Percentiles rank a stretch among this genome's conserved stretches.
Conservation (phyloP, 2,113 vertebrate species). For the Pelecanoides urinatrix region DNA sequence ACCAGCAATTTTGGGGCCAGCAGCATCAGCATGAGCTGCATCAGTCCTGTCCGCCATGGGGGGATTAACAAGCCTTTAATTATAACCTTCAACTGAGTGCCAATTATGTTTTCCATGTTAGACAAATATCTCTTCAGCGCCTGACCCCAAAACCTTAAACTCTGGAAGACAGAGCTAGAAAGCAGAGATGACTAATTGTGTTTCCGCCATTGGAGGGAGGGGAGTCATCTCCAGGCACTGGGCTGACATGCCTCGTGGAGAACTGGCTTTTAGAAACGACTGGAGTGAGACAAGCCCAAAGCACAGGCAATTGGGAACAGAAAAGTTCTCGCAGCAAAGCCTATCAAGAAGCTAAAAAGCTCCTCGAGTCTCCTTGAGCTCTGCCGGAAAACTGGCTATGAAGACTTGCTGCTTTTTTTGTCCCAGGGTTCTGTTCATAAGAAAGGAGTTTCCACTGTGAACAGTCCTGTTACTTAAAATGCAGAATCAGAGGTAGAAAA, state of each 20-base stretch:
- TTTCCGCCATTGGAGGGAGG: not conserved
- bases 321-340: not conserved
- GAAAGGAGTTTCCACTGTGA: not conserved
- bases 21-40: not conserved
- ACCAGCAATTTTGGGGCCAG: not conserved
- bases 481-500: not conserved
- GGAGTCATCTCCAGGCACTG: not conserved
- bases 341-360: not conserved
- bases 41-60: rapidly evolving
- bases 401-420: not conserved
- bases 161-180: not conserved
- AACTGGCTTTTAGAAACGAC: rapidly evolving
- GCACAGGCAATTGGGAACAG: not conserved
- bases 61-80: not conserved
- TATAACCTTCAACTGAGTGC: not conserved
- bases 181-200: not conserved
- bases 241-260: rapidly evolving
- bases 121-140: not conserved
- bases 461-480: not conserved
- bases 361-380: not conserved
- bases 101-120: not conserved
- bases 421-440: not conserved
- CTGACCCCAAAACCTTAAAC: not conserved
- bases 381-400: not conserved
- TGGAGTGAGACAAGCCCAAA: not conserved